Conservation (phyloP, 2,888 invertebrate genomes). For the Hemicrepidius hirtus region DNA sequence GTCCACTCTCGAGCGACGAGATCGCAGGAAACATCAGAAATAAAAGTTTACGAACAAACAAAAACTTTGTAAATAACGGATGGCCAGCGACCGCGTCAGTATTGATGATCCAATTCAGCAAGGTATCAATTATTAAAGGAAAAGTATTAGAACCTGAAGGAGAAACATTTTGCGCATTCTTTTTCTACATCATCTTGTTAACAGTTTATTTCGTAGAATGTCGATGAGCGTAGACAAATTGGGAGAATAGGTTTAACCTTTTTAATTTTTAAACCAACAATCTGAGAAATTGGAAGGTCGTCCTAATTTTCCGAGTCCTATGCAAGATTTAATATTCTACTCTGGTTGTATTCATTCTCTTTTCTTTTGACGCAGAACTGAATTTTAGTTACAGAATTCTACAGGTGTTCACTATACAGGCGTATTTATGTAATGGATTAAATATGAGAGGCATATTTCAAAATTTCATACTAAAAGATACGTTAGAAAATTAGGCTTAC, state of each 20-base stretch:
- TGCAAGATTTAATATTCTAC: not conserved
- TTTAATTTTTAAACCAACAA: slow-evolving; percentile 13
- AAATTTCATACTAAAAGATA: too few species aligned
- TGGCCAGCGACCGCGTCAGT: slow-evolving; percentile 23
- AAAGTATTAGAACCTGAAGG: slow-evolving; percentile 32
- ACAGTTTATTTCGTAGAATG: slow-evolving; percentile 23
- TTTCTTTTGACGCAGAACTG: not conserved
- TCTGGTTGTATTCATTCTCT: not conserved
- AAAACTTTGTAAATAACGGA: slow-evolving; percentile 42
- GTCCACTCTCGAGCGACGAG: not conserved
- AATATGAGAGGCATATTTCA: too few species aligned
- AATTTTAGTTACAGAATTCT: not conserved
- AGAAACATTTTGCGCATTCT: slow-evolving; percentile 27
- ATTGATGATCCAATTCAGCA: slow-evolving; percentile 40
- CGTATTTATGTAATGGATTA: too few species aligned
- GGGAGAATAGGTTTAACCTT: slow-evolving; percentile 1
- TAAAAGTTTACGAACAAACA: slow-evolving; percentile 38
- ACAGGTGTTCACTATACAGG: too few species aligned
- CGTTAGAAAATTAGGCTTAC: too few species aligned
- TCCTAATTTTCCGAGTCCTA: not conserved
- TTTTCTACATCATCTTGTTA: slow-evolving; percentile 25
- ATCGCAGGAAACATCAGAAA: slow-evolving; percentile 17
- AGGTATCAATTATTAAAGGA: slow-evolving; percentile 39
- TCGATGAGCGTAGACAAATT: slow-evolving; percentile 13
- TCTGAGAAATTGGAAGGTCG: slow-evolving; percentile 2